Conservation (phyloP, 2,797 vertebrate genomes). For the Ptychadena robeensis region DNA sequence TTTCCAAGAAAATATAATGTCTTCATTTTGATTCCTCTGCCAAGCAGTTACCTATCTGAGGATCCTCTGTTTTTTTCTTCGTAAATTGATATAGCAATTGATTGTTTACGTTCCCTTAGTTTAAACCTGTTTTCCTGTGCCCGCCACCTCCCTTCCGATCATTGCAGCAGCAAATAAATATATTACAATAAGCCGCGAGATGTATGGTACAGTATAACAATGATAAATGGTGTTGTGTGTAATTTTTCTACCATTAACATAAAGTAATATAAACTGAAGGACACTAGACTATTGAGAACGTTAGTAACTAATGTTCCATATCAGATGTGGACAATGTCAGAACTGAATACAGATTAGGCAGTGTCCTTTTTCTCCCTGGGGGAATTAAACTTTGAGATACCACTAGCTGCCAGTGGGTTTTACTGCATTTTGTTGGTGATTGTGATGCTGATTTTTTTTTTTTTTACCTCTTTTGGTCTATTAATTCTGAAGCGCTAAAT, state of each 20-base stretch:
- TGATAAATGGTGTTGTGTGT: slow-evolving; percentile 99
- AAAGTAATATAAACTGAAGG: slow-evolving; percentile 99
- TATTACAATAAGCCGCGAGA: slow-evolving; percentile 96
- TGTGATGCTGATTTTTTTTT: slow-evolving; percentile 66
- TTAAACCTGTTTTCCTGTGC: slow-evolving; percentile 62
- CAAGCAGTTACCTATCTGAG: not conserved
- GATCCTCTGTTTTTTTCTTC: not conserved
- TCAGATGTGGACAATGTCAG: slow-evolving; percentile 99
- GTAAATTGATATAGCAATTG: slow-evolving; percentile 45
- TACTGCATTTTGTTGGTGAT: slow-evolving; percentile 90
- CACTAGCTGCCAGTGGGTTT: slow-evolving; percentile 88
- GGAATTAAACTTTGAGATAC: slow-evolving; percentile 91
- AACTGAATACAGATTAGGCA: slow-evolving; percentile 99
- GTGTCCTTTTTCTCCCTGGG: slow-evolving; percentile 95
- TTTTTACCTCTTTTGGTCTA: slow-evolving; percentile 85
- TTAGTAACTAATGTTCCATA: slow-evolving; percentile 99
- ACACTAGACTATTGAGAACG: slow-evolving; percentile 98
- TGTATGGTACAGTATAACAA: slow-evolving; percentile 90
- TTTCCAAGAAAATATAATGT: slow-evolving; percentile 26
- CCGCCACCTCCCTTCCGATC: slow-evolving; percentile 66
- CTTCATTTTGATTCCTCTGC: slow-evolving; percentile 31
- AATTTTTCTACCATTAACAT: slow-evolving; percentile 99
- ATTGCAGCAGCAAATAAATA: slow-evolving; percentile 96
- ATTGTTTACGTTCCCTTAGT: slow-evolving; percentile 41
- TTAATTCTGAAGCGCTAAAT: slow-evolving; percentile 89